Evolutionary conservation across 2,797 vertebrate genomes (phyloP), one percentile per base, ranked within the genome.

Genomic region (Gadopsis bispinosus): DNA sequence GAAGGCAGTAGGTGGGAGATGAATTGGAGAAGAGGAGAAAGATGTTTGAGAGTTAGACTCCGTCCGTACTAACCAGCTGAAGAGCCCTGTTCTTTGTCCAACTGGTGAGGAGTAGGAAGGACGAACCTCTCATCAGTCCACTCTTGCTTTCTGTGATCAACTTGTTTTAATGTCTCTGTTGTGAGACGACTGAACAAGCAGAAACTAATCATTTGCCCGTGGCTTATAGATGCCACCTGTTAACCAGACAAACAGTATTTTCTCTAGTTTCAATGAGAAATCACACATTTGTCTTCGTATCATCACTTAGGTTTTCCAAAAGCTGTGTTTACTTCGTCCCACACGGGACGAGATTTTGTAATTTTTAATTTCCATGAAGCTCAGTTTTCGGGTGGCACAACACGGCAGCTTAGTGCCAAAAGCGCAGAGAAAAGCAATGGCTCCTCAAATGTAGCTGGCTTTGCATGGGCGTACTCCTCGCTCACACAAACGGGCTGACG

Each of bases 161-260:
- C 60, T 45, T 73, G 6, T 35, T 45, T 37, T 48, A 51, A 54
- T 17, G 5, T 43, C 33, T 45, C 8, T 45, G 22, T 55, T 29
- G 22, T 70, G 0, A 2, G 55, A 59, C 20, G 22, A n/a, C 37
- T 26, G 17, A 69, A 54, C 11, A 50, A 73, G 47, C 2, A 14
- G 16, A 41, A 43, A 29, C 22, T 45, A 14, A 8, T 33, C 0
- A 43, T 35, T 31, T 31, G 22, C 43, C 29, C 48, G 7, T 31
- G 7, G 60, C 26, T 16, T 64, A 1, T 7, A 35, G 61, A 50
- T 31, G 35, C 55, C 69, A 63, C 35, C 55, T 66, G 64, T 73
- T 54, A 29, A 45, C 19, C 22, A 35, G 45, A 69, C 37, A 1
- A 35, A 26, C 43, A 9, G 48, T 12, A 43, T 71, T 55, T 71